phyloP scores from a whole-genome alignment of 2,113 vertebrate genomes.

The Probosciger aterrimus region DNA sequence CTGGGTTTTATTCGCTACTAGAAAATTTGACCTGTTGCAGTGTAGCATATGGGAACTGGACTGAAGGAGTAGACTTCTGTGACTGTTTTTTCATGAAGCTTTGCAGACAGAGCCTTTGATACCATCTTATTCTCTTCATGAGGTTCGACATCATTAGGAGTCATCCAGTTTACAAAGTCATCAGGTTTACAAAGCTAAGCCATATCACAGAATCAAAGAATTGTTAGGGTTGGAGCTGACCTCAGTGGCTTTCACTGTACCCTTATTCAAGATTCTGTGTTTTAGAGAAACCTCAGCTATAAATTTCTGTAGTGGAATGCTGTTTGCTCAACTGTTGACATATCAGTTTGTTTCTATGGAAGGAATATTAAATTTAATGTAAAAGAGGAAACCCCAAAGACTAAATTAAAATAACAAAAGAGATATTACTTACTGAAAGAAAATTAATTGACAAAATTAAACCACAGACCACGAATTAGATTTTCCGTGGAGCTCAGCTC shows the following conservation, averaged over 20 bases:
- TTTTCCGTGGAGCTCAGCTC: not conserved
- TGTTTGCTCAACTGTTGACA: not conserved
- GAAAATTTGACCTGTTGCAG: not conserved
- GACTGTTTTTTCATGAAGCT: not conserved
- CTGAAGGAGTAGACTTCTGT: not conserved
- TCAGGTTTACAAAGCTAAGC: not conserved
- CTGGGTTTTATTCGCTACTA: not conserved
- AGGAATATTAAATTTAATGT: not conserved
- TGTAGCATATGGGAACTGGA: not conserved
- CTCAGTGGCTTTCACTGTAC: not conserved
- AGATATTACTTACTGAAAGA: not conserved
- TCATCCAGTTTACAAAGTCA: not conserved
- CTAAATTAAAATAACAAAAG: constrained; percentile 1
- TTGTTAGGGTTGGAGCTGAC: not conserved
- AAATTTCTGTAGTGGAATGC: not conserved
- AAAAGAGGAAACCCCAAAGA: not conserved
- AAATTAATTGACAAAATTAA: constrained; percentile 11
- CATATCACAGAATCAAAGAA: not conserved
- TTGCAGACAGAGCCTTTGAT: not conserved
- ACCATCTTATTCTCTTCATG: not conserved
- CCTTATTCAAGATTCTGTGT: not conserved
- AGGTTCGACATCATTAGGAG: not conserved
- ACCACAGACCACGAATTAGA: not conserved
- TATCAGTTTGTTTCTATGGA: not conserved
- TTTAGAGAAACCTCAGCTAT: not conserved